These are phyloP conservation scores for Oeneis ivallda DNA, from an alignment of 2,888 invertebrate genomes.

Conservation along the genomic window DNA sequence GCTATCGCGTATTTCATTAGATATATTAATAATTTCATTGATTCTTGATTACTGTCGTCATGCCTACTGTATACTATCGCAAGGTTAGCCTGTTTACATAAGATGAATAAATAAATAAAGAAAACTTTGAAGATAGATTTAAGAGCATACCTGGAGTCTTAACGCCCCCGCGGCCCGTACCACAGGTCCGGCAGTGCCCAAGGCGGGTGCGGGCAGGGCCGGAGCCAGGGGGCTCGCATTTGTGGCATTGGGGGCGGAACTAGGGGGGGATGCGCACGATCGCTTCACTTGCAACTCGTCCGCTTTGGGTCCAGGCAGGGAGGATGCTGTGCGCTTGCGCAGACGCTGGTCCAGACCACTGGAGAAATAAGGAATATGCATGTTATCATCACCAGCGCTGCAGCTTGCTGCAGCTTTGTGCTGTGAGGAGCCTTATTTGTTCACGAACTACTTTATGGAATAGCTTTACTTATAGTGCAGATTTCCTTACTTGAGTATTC, in stretches of 20 bases:
- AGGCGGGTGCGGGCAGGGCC: slow-evolving; percentile 51
- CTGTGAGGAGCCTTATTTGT: too few species aligned
- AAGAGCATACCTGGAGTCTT: slow-evolving; percentile 66
- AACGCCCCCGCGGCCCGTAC: slow-evolving; percentile 70
- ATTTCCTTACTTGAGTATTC: too few species aligned
- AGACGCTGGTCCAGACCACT: slow-evolving; percentile 68
- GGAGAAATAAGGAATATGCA: slow-evolving; percentile 17
- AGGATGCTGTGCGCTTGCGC: slow-evolving; percentile 60
- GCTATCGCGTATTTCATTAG: too few species aligned
- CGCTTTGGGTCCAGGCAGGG: slow-evolving; percentile 64
- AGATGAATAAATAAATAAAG: too few species aligned
- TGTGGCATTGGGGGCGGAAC: slow-evolving; percentile 27
- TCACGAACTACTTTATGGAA: too few species aligned
- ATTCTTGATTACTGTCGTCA: too few species aligned
- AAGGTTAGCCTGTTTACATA: too few species aligned
- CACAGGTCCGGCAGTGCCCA: slow-evolving; percentile 70
- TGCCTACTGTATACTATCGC: too few species aligned
- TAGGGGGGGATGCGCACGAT: slow-evolving; percentile 28
- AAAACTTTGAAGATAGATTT: neutral
- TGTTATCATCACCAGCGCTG: too few species aligned
- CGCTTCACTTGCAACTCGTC: slow-evolving; percentile 54
- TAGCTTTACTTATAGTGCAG: too few species aligned
- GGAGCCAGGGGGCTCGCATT: slow-evolving; percentile 40
- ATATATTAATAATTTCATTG: too few species aligned
- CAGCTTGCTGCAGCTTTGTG: too few species aligned